Evolutionary conservation across 1,140 invertebrate species (phyloP), one percentile per base, ranked within the genome.

Genomic region (Nasonia giraulti): DNA sequence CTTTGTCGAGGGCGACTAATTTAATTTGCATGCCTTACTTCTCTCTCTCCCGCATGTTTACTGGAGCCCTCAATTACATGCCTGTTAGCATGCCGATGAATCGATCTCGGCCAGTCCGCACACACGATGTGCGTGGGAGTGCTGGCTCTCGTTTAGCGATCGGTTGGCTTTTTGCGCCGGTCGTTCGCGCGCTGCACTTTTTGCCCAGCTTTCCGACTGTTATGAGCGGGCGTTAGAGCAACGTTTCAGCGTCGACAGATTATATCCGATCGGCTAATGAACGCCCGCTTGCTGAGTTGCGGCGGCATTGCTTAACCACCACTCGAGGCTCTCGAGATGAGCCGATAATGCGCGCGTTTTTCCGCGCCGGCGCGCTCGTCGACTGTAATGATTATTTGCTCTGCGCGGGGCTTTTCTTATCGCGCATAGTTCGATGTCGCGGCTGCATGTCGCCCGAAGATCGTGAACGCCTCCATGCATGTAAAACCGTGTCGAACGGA

Each of bases 1-100:
- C 40, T 80, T 69, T 37, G 79, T 62, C 37, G 31, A 37, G 50
- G 20, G 23, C n/a, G 10, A 80, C 33, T 69, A 68, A 69, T 69
- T 80, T 68, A 10, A 5, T 71, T n/a, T 71, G 0, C 23, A 71
- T 27, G 11, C 14, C 5, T 8, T n/a, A 23, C 66, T 50, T 37
- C 33, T 37, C 33, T 37, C 33, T 37, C 33, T 37, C 33, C 33
- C 33, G 33, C 33, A 4, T 37, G 4, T 37, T 37, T 37, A 47
- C 50, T 12, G 23, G 0, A 7, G 17, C 17, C 55, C 17, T 74
- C 37, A 40, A 33, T 74, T 74, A 74, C 40, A 10, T 55, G 20
- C 4, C 47, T 11, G 76, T 77, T 77, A 27, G 76, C 44, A 55
- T 55, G 11, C 44, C 6, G 12, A 75, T 44, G 74, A 75, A 75